Conservation (phyloP, 2,113 vertebrate species). For the Pimephales promelas region DNA sequence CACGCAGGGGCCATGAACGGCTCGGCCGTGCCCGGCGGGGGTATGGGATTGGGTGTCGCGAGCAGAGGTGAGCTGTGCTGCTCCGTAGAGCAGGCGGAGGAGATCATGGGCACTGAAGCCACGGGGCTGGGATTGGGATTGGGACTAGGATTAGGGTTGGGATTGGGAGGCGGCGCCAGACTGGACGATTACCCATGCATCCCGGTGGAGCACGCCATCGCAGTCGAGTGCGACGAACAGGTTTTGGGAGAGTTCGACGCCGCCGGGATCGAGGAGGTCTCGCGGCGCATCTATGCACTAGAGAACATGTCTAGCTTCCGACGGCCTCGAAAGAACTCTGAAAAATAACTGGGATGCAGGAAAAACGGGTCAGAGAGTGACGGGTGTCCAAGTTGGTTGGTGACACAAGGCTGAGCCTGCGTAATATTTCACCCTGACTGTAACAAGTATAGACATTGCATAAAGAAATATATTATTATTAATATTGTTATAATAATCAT, state of each 20-base stretch:
- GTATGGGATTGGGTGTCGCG: neutral
- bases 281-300: slow-evolving; percentile 94
- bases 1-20: slow-evolving; percentile 72
- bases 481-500: slow-evolving; percentile 43
- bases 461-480: slow-evolving; percentile 50
- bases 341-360: slow-evolving; percentile 80
- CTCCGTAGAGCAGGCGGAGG: slow-evolving; percentile 92
- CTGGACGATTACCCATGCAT: slow-evolving; percentile 89
- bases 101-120: slow-evolving; percentile 94
- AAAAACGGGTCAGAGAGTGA: slow-evolving; percentile 5
- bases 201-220: slow-evolving; percentile 92
- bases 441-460: slow-evolving; percentile 43
- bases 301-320: slow-evolving; percentile 95
- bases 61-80: slow-evolving; percentile 76
- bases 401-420: slow-evolving; percentile 11
- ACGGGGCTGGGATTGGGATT: slow-evolving; percentile 71
- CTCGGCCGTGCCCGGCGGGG: slow-evolving; percentile 67
- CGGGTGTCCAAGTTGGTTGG: neutral
- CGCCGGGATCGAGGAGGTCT: slow-evolving; percentile 91
- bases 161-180: slow-evolving; percentile 72
- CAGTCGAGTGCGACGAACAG: slow-evolving; percentile 95
- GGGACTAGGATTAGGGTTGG: slow-evolving; percentile 54
- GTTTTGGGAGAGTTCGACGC: slow-evolving; percentile 88
- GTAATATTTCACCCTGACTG: slow-evolving; percentile 32
- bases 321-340: slow-evolving; percentile 89